phyloP scores from a whole-genome alignment of 2,888 invertebrate genomes.

The Zelleria hepariella region DNA sequence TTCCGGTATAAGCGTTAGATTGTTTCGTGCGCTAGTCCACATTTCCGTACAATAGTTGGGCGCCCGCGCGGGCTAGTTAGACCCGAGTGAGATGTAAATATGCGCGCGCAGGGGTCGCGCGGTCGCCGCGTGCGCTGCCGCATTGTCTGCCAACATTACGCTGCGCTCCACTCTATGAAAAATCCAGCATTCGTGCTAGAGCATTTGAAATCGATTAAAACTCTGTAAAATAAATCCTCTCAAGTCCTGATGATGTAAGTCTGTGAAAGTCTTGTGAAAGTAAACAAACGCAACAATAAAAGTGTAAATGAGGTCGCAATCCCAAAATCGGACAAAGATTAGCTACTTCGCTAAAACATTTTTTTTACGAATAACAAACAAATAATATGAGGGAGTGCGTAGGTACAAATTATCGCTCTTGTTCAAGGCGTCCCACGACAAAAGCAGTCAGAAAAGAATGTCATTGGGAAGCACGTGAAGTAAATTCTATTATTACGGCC shows the following conservation, averaged over 20 bases:
- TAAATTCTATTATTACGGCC: conserved; percentile 71
- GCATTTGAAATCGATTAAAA: neutral
- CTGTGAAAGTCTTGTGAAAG: conserved; percentile 8
- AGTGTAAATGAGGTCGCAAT: too few relatives aligned
- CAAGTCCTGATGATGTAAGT: too few relatives aligned
- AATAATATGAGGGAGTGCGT: conserved; percentile 22
- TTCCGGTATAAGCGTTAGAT: conserved; percentile 51
- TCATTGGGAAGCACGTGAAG: conserved; percentile 67
- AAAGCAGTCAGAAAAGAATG: conserved; percentile 63
- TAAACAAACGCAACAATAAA: too few relatives aligned
- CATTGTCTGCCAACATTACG: too few relatives aligned
- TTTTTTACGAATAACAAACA: too few relatives aligned
- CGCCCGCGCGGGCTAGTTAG: conserved; percentile 33
- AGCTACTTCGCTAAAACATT: too few relatives aligned
- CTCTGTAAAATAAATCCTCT: too few relatives aligned
- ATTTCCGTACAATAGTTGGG: conserved; percentile 65
- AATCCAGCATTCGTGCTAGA: neutral
- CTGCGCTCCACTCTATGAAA: neutral
- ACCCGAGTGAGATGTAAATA: conserved; percentile 46
- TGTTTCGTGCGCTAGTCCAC: conserved; percentile 54
- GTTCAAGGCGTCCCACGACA: conserved; percentile 63
- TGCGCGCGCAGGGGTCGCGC: conserved; percentile 30
- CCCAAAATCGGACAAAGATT: too few relatives aligned
- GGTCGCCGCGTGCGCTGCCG: conserved; percentile 26
- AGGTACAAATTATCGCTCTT: conserved; percentile 25